Base-by-base conservation (phyloP, 1,140 invertebrate genomes). In the Zaprionus davidi region DNA sequence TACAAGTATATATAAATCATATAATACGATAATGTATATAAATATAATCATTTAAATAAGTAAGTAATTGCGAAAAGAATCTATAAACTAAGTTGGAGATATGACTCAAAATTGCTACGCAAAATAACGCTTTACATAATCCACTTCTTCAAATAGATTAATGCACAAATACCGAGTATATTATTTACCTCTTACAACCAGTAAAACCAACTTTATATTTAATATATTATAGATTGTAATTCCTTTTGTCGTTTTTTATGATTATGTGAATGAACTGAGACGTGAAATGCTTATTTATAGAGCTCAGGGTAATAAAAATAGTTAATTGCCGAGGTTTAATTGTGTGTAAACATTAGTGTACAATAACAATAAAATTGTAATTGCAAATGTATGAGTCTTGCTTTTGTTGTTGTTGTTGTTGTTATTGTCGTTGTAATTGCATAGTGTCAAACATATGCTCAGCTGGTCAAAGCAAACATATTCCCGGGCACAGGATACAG, bases 401-500 rank as follows among this genome's bases (percentile, higher is more conserved):
- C 20, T n/a, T n/a, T n/a, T 38, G 12, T 41, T 55, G 20, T 20
- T n/a, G 15, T 44, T 44, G 41, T 46, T 46, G 41, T 17, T 46
- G 41, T 22, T 26, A 7, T 24, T 53, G 22, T 53, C 15, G 55
- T 34, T 22, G 68, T 41, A 62, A 74, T 62, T 75, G 72, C 24
- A 60, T 26, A 56, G 46, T 70, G 53, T 56, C 70, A 70, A 78
- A 72, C 83, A 87, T 88, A 87, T 83, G 83, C 53, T 26, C 51
- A 24, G 51, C 24, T 62, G 38, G 72, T 13, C 22, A 63, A 56
- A 57, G 65, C 76, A 86, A 44, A 65, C 59, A 66, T 62, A 59
- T 76, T 62, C 28, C 38, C 20, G 63, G 36, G 56, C 57, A 65
- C 66, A 76, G 67, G 70, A 76, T 65, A 71, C 62, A 67, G 53